These are phyloP conservation scores for Argyresthia albistria DNA, from an alignment of 2,888 invertebrate species.

Conservation along the genomic window DNA sequence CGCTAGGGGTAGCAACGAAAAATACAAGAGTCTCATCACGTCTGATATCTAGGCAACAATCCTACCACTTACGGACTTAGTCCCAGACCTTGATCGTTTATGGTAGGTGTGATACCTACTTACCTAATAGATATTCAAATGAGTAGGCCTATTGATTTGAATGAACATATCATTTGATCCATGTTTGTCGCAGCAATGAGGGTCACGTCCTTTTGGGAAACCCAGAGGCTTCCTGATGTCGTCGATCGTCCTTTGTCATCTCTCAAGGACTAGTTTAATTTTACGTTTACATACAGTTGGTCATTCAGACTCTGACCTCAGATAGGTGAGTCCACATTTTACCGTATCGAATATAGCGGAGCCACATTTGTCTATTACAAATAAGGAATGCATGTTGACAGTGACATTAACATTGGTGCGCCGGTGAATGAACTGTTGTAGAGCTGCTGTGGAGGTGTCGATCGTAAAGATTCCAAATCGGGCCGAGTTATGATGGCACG, in stretches of 20 bases:
- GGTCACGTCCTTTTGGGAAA: conserved; percentile 1
- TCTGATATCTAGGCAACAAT: too few species aligned
- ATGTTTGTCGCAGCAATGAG: not conserved
- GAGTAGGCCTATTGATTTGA: not conserved
- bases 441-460: conserved; percentile 53
- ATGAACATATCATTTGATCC: not conserved
- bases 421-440: conserved; percentile 60
- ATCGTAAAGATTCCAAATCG: conserved; percentile 61
- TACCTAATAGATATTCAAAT: conserved; percentile 1
- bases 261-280: not conserved
- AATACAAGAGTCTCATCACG: too few species aligned
- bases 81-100: not conserved
- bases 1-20: too few species aligned
- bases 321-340: too few species aligned
- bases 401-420: conserved; percentile 40
- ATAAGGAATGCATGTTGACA: conserved; percentile 43
- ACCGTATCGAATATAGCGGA: not conserved
- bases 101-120: too few species aligned
- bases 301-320: too few species aligned
- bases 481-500: conserved; percentile 44
- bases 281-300: too few species aligned
- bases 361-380: conserved; percentile 16
- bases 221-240: conserved; percentile 1
- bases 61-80: not conserved
- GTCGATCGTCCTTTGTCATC: too few species aligned